Base-by-base conservation (phyloP, 2,113 vertebrate genomes). In the Blennius ocellaris region DNA sequence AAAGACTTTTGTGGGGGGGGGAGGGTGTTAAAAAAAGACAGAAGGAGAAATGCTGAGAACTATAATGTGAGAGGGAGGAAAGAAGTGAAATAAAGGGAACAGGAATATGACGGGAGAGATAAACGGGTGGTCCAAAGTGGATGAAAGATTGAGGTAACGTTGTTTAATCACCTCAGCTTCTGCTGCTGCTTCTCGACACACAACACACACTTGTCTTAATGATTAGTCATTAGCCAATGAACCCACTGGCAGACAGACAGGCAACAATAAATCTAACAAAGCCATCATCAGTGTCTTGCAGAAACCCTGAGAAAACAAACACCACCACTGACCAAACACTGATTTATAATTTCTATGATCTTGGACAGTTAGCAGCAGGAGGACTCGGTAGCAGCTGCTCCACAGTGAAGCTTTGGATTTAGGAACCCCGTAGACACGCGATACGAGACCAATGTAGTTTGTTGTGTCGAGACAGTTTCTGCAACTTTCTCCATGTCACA, bases 161-260 rank as follows among this genome's bases (percentile, higher is more conserved):
- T 59, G 64, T 87, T 89, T 90, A 92, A 92, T 92, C 87, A 92
- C 86, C 86, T 81, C 68, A 37, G 87, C 47, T 85, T 74, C 86
- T 66, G 73, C 77, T 59, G 67, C 73, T 73, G 68, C 71, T 84
- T 78, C 74, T 59, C 83, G 50, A 82, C 83, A 70, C 80, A 69
- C 77, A 69, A 88, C 78, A 81, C 80, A 72, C 74, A 85, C 69
- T 69, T 67, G 80, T 83, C 81, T 78, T 86, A 88, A 87, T 85
- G 84, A 88, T 87, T 65, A 82, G 86, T 86, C 83, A 89, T 90
- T 90, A 90, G 84, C 76, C 78, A 63, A 59, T 69, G 78, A 84
- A 85, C 81, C 83, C 81, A 83, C 81, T 38, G 87, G 86, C 87
- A 84, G 81, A 80, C 71, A 60, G 80, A 85, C 74, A 72, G 69